phyloP scores from a whole-genome alignment of 2,797 vertebrate genomes.

The Enteromius fasciolatus region DNA sequence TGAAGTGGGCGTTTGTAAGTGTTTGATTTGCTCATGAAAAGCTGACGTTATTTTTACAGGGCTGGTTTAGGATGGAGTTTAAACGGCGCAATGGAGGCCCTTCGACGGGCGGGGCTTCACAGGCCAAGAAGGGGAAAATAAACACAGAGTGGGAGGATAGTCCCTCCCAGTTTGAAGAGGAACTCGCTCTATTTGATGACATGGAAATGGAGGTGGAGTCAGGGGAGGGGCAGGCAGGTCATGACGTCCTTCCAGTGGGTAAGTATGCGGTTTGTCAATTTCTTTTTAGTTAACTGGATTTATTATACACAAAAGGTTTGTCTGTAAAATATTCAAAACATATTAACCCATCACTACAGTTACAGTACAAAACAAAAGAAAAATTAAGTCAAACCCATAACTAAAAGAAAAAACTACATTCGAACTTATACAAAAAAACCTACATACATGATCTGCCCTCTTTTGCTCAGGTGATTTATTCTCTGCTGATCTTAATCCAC shows the following conservation, averaged over 20 bases:
- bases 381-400: background rate
- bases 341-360: background rate
- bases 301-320: background rate
- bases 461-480: constrained; percentile 79
- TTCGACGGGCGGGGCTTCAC: constrained; percentile 61
- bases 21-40: background rate
- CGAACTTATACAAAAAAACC: background rate
- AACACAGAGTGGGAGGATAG: constrained; percentile 82
- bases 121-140: constrained; percentile 76
- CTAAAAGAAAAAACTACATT: background rate
- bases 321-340: background rate
- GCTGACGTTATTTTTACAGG: background rate
- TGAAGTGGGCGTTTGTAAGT: background rate
- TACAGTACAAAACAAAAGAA: background rate
- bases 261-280: constrained; percentile 49
- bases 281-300: background rate
- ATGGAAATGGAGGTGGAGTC: constrained; percentile 81
- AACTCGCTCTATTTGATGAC: constrained; percentile 85
- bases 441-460: background rate
- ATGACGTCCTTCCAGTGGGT: constrained; percentile 80
- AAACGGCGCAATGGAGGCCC: constrained; percentile 76
- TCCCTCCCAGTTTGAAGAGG: constrained; percentile 87
- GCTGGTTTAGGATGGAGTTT: constrained; percentile 77
- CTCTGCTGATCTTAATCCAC: constrained; percentile 76
- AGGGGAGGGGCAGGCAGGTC: constrained; percentile 75